Evolutionary conservation across 1,140 invertebrate genomes (phyloP), one percentile per base, ranked within the genome.

Genomic region (Pachyrhynchus sulphureomaculatus): DNA sequence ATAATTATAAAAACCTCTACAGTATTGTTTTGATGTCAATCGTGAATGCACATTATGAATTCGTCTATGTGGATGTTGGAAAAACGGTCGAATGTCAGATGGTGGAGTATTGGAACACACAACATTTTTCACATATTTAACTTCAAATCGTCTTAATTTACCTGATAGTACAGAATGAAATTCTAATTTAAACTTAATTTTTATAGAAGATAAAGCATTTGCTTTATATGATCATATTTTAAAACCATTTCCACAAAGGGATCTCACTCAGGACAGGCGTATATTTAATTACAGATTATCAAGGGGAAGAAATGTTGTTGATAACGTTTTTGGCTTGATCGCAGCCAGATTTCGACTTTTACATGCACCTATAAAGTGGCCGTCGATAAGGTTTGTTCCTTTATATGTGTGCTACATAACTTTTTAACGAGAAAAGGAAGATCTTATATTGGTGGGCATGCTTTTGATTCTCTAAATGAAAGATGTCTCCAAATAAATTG

Each of bases 241-340:
- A 67, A 77, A 76, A 53, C 79, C 78, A 15, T 81, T 66, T 69
- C 42, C 67, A 44, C 65, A 68, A 34, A 59, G 15, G 24, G 44
- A 49, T 39, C 12, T 59, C 4, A 57, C 59, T 26, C 61, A 69
- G 44, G 42, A 77, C 15, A 52, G 74, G 71, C 32, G 61, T 62
- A 65, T 67, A 33, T 78, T 70, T 51, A 78, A 77, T 42, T 69
- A 75, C 36, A 41, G 66, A 42, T 39, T 76, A 5, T 75, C 71
- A 10, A 45, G 70, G 52, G 70, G 67, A 34, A 58, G 73, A 36
- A 71, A 73, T 49, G 71, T 76, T 17, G 71, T 79, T 12, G 80
- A 82, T 69, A 81, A 80, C 68, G 73, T 75, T 32, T 82, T 83
- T 69, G 80, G 79, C 8, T 80, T 82, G 42, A 61, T 83, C 9